These are phyloP conservation scores for Ladona fulva DNA, from an alignment of 1,140 invertebrate species.

Conservation along the genomic window DNA sequence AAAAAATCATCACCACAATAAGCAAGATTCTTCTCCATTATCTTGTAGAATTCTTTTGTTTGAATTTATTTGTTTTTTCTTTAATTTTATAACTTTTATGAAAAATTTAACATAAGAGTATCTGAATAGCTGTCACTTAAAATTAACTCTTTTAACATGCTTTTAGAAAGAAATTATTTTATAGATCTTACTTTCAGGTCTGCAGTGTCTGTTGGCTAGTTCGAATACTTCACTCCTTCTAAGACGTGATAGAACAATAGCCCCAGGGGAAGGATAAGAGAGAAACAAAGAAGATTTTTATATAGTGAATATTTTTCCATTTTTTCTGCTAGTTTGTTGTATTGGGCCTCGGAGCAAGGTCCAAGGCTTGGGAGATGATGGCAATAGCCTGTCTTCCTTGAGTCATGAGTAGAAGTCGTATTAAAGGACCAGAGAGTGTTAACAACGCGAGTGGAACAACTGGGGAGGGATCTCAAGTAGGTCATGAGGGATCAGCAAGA, in stretches of 20 bases:
- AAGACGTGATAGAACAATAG: no score
- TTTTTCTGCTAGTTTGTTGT: background rate
- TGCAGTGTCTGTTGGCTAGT: background rate
- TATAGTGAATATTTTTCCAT: background rate
- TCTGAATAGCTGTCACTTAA: no score
- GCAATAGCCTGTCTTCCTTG: background rate
- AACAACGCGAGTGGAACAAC: background rate
- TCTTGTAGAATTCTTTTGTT: no score
- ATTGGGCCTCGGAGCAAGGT: background rate
- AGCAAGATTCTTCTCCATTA: no score
- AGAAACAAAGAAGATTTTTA: no score
- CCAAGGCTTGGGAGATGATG: background rate
- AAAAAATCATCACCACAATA: no score
- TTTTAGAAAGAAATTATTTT: no score
- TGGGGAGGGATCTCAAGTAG: background rate
- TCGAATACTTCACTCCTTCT: background rate
- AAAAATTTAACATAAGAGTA: no score
- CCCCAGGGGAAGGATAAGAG: no score
- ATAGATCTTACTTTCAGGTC: background rate
- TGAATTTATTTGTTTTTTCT: no score
- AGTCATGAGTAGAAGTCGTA: constrained; percentile 9
- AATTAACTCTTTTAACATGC: no score
- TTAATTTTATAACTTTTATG: no score
- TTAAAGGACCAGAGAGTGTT: background rate
- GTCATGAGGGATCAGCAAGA: background rate